phyloP scores from a whole-genome alignment of 2,888 invertebrate genomes.

The Papilio gigon region DNA sequence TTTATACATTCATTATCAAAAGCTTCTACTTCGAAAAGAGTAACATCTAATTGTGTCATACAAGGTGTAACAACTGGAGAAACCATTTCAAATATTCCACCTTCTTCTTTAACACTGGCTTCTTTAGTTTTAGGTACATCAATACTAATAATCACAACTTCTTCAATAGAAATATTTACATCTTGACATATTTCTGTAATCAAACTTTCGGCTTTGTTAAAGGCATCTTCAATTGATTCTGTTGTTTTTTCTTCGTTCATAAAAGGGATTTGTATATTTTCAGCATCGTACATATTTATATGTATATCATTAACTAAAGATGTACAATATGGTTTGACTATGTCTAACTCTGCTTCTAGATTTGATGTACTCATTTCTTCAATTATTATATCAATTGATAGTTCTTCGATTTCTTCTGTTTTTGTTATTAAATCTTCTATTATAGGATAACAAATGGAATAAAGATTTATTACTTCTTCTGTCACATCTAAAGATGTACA shows the following conservation, averaged over 20 bases:
- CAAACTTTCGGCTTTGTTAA: not conserved
- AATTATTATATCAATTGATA: not conserved
- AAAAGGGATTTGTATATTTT: not conserved
- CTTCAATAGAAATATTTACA: not conserved
- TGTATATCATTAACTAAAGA: not conserved
- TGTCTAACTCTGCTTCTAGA: not conserved
- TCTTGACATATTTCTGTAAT: slow-evolving; percentile 7
- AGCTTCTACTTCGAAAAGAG: not conserved
- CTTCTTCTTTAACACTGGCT: not conserved
- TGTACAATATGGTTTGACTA: not conserved
- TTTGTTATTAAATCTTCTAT: not conserved
- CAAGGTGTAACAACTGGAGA: not conserved
- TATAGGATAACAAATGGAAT: slow-evolving; percentile 3
- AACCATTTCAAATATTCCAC: not conserved
- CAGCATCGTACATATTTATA: not conserved
- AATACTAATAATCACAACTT: not conserved
- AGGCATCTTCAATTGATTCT: not conserved
- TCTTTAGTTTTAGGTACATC: not conserved
- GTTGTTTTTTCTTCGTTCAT: not conserved
- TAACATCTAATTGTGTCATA: not conserved
- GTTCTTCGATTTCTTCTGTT: slow-evolving; percentile 8
- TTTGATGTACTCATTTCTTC: not conserved
- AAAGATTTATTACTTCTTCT: not conserved
- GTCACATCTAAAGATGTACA: not conserved
- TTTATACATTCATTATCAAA: not conserved